Evolutionary conservation across 2,888 invertebrate species (phyloP), one percentile per base, ranked within the genome.

Genomic region (Sphaeridia pumilis): DNA sequence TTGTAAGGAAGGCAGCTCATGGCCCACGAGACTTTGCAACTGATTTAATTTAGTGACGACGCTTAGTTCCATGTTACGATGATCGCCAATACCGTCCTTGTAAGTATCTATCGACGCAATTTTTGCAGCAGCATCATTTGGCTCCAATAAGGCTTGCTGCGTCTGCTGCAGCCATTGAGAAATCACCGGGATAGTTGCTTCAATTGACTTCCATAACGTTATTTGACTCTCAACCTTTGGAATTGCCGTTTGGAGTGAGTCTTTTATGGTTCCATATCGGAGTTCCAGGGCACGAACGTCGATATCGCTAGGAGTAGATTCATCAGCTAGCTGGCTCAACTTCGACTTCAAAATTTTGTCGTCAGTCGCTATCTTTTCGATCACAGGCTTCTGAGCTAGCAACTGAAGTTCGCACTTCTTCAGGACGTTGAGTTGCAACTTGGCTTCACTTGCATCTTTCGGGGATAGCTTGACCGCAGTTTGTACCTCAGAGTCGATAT

Each of bases 121-220:
- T 60, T 80, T 80, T 67, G 89, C 84, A 10, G 84, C 80, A 73
- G 92, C 89, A 54, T 84, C 75, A 48, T 82, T 78, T 25, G 87
- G 84, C 62, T 82, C 80, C 43, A 80, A 79, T 3, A 94, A 73
- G 31, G 80, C 80, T 63, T 83, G 81, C 53, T 84, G 84, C 22
- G 86, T 89, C 67, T 86, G 83, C 55, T 80, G 79, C 4, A 92
- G 69, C 94, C 94, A 94, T 22, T 81, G 78, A 0, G 84, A 72
- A 2, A 93, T 74, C 68, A 87, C 87, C 58, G 83, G 83, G 68
- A 87, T 87, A 0, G 83, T 81, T 55, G 87, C 86, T 63, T 88
- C 85, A 31, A 94, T 84, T 69, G 92, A 89, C 66, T 87, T 84
- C 90, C 92, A 93, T 49, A 92, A 83, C n/a, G 87, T 82, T 0